A percentile compares a stretch with the other conserved stretches of the same genome.
phyloP scores from a whole-genome alignment of 2,113 vertebrate species.

The Xiphophorus maculatus region DNA sequence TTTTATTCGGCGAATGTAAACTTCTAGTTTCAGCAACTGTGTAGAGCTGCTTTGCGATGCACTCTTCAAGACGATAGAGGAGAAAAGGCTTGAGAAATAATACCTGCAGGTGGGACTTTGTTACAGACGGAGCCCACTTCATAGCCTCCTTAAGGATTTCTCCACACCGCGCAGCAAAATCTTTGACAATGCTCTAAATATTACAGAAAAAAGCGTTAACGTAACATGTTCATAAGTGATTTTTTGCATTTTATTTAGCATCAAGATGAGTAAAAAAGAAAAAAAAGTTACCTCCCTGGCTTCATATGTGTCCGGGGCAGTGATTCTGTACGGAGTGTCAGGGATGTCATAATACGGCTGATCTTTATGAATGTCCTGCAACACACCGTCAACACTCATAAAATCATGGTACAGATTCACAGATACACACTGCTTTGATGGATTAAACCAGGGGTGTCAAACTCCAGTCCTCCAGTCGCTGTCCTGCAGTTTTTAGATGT shows the following conservation, averaged over 20 bases:
- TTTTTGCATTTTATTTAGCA: not conserved
- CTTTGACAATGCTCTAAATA: conserved; percentile 93
- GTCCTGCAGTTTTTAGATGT: too few relatives aligned
- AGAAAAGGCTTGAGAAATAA: not conserved
- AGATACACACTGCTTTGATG: not conserved
- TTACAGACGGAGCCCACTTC: conserved; percentile 98
- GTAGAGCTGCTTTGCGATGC: not conserved
- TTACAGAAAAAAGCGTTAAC: not conserved
- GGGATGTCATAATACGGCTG: conserved; percentile 98
- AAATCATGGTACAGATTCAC: not conserved
- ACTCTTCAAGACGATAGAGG: not conserved
- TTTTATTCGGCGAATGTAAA: too few relatives aligned
- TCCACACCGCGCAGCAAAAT: conserved; percentile 96
- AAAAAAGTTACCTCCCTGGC: conserved; percentile 88
- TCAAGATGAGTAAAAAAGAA: not conserved
- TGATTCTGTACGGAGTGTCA: conserved; percentile 94
- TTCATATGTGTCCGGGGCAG: conserved; percentile 94
- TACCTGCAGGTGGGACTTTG: conserved; percentile 98
- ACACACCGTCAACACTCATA: not conserved
- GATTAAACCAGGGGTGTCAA: too few relatives aligned
- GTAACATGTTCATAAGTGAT: not conserved
- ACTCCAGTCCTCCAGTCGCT: too few relatives aligned
- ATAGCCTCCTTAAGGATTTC: conserved; percentile 98
- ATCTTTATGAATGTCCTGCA: conserved; percentile 98
- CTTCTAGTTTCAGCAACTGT: not conserved